phyloP scores from a whole-genome alignment of 92 coral and sea anemone species.

The Phenganax subtilis region DNA sequence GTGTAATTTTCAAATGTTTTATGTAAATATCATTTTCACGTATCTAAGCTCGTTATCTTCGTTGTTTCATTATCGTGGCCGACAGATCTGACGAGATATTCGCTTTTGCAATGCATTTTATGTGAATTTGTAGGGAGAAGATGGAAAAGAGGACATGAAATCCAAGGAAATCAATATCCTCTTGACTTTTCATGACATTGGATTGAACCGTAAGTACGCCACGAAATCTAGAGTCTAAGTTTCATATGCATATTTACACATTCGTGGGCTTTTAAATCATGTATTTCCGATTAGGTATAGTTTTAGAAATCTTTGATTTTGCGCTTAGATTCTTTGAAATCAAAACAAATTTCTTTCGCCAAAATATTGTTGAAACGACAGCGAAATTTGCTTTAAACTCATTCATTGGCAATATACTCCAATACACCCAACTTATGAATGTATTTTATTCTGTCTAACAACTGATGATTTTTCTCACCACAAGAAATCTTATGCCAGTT shows the following conservation, averaged over 20 bases:
- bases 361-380: too few relatives aligned
- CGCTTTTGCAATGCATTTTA: neutral
- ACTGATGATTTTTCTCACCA: too few relatives aligned
- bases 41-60: neutral
- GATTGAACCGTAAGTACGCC: slow-evolving; percentile 79
- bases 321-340: too few relatives aligned
- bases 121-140: slow-evolving; percentile 65
- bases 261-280: neutral
- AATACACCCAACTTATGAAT: too few relatives aligned
- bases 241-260: neutral
- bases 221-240: neutral
- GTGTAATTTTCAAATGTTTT: neutral
- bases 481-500: too few relatives aligned
- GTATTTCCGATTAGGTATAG: neutral
- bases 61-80: neutral
- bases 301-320: too few relatives aligned
- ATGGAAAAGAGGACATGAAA: slow-evolving; percentile 59
- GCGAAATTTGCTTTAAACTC: too few relatives aligned
- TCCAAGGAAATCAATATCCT: slow-evolving; percentile 82
- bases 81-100: slow-evolving; percentile 9
- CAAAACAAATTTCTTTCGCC: slow-evolving; percentile 9
- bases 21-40: neutral
- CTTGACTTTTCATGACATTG: slow-evolving; percentile 95
- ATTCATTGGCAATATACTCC: too few relatives aligned
- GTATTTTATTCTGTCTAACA: too few relatives aligned